These are phyloP conservation scores for Ctenopoma kingsleyae DNA, from an alignment of 2,797 vertebrate genomes.

Conservation along the genomic window DNA sequence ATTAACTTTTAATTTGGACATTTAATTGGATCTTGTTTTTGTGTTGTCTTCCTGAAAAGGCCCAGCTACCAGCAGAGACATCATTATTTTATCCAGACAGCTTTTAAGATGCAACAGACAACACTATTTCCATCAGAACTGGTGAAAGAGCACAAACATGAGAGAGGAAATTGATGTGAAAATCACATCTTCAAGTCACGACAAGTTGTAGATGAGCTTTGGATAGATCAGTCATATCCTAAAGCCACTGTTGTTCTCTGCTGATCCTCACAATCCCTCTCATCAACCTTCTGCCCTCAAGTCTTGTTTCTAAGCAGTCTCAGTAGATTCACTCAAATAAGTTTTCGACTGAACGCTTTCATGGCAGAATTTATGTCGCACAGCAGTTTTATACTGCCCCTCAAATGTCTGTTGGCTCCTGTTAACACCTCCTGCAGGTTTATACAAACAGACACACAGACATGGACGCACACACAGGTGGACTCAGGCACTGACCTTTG, in stretches of 20 bases:
- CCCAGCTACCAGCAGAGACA: not conserved
- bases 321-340: conserved; percentile 5
- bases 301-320: conserved; percentile 3
- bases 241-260: conserved; percentile 42
- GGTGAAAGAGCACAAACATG: conserved; percentile 1
- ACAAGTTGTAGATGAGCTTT: conserved; percentile 37
- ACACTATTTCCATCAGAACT: conserved; percentile 8
- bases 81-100: conserved; percentile 1
- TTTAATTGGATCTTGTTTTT: conserved; percentile 13
- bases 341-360: conserved; percentile 8
- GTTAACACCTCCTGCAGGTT: conserved; percentile 6
- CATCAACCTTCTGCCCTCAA: conserved; percentile 15
- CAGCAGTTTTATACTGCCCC: not conserved
- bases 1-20: not conserved
- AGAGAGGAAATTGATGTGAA: conserved; percentile 34
- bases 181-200: conserved; percentile 57
- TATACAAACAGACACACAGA: conserved; percentile 14
- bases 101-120: conserved; percentile 2
- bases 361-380: not conserved
- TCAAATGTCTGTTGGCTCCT: not conserved
- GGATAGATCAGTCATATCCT: conserved; percentile 32
- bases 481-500: conserved; percentile 84
- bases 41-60: conserved; percentile 3
- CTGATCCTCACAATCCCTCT: conserved; percentile 42
- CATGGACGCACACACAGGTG: conserved; percentile 34